Percentiles rank a stretch among this genome's conserved stretches.
Evolutionary conservation across 1,140 invertebrate genomes (phyloP).

Genomic region (Venustaconcha ellipsiformis): DNA sequence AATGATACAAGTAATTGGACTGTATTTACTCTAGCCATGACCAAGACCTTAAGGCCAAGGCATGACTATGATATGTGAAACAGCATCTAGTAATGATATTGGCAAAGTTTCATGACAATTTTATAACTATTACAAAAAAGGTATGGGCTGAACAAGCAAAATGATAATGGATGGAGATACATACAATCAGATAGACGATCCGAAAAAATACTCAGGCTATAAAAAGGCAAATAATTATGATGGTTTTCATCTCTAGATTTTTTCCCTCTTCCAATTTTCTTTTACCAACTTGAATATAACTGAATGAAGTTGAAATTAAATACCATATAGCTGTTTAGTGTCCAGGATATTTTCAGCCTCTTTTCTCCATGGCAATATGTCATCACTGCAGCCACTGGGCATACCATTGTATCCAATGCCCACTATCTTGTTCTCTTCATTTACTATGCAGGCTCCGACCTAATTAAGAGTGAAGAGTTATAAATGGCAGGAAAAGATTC

Average conservation of each 20-base stretch:
- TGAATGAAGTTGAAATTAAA: background rate
- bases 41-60: no score
- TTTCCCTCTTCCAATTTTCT: background rate
- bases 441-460: conserved; percentile 69
- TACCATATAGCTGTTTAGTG: conserved; percentile 89
- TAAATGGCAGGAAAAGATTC: no score
- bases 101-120: no score
- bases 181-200: no score
- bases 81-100: no score
- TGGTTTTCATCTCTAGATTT: no score
- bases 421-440: conserved; percentile 89
- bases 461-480: conserved; percentile 2
- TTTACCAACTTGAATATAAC: background rate
- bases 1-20: no score
- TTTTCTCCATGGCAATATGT: conserved; percentile 88
- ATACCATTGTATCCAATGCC: conserved; percentile 97
- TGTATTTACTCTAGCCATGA: no score
- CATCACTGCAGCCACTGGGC: conserved; percentile 88
- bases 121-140: no score
- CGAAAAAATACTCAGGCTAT: background rate
- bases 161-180: no score
- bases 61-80: no score
- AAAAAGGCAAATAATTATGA: background rate
- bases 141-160: no score
- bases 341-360: conserved; percentile 74